phyloP scores from a whole-genome alignment of 1,140 invertebrate genomes.

The Drosophila nigrodunni region DNA sequence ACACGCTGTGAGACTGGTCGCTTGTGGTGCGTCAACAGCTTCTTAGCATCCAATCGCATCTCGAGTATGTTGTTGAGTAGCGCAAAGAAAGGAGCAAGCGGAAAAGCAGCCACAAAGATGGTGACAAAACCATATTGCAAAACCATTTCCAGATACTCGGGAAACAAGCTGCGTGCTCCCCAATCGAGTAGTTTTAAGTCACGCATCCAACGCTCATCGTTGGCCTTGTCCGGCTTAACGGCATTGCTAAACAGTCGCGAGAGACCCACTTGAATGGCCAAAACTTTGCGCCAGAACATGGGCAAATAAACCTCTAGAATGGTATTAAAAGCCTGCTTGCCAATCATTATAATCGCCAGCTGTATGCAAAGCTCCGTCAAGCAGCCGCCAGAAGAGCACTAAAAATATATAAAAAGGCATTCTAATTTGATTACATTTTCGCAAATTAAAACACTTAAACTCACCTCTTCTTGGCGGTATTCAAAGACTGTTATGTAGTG shows the following conservation, averaged over 20 bases:
- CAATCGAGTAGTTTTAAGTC: conserved; percentile 96
- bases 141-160: conserved; percentile 99
- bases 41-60: conserved; percentile 94
- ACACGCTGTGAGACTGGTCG: conserved; percentile 94
- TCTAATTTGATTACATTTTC: neutral
- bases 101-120: conserved; percentile 95
- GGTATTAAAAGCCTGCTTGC: conserved; percentile 97
- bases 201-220: conserved; percentile 92
- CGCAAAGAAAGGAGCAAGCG: conserved; percentile 94
- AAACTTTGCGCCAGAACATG: conserved; percentile 90
- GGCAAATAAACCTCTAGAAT: conserved; percentile 92
- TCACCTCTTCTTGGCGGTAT: conserved; percentile 93
- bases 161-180: conserved; percentile 95
- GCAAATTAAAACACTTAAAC: conserved; percentile 1
- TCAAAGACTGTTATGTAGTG: conserved; percentile 91
- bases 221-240: conserved; percentile 81
- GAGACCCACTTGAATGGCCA: conserved; percentile 86
- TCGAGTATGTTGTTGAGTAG: conserved; percentile 95
- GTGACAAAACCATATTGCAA: conserved; percentile 96
- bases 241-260: conserved; percentile 66
- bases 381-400: conserved; percentile 95
- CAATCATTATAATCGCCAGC: conserved; percentile 97
- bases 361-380: conserved; percentile 96
- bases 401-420: conserved; percentile 5
- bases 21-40: conserved; percentile 93